Percentiles rank a stretch among this genome's conserved stretches.
Evolutionary conservation across 2,113 vertebrate species (phyloP).

Genomic region (Scalopus aquaticus): DNA sequence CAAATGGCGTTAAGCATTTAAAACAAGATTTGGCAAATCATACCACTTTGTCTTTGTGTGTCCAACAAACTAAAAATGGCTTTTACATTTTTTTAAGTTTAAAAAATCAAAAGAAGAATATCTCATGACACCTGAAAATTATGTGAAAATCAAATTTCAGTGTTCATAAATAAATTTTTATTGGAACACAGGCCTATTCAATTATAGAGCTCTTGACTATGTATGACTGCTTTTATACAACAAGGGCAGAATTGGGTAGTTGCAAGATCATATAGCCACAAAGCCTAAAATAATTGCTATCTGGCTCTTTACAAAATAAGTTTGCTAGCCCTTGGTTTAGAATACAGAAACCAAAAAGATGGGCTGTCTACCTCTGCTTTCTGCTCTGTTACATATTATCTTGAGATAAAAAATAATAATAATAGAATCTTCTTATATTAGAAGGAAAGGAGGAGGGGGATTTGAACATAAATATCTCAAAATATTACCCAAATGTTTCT

Average conservation of each 20-base stretch:
- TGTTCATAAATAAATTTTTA: conserved; percentile 36
- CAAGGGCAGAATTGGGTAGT: not conserved
- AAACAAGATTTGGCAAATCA: not conserved
- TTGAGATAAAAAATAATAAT: not conserved
- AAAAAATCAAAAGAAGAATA: not conserved
- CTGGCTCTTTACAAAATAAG: not conserved
- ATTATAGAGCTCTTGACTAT: not conserved
- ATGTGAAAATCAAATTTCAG: conserved; percentile 24
- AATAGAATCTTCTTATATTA: not conserved
- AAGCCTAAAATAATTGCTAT: not conserved
- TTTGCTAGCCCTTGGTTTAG: not conserved
- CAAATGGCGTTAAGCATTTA: not conserved
- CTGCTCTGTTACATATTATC: not conserved
- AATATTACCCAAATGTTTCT: not conserved
- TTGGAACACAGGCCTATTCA: not conserved
- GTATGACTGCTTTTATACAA: not conserved
- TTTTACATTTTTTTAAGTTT: not conserved
- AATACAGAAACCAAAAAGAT: not conserved
- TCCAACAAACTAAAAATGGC: not conserved
- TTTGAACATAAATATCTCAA: not conserved
- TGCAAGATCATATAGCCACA: not conserved
- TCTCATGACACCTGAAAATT: not conserved
- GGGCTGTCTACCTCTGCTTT: not conserved
- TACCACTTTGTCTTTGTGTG: not conserved
- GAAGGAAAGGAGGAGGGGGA: not conserved